Conservation (phyloP, 2,113 vertebrate species). For the Corapipo altera region DNA sequence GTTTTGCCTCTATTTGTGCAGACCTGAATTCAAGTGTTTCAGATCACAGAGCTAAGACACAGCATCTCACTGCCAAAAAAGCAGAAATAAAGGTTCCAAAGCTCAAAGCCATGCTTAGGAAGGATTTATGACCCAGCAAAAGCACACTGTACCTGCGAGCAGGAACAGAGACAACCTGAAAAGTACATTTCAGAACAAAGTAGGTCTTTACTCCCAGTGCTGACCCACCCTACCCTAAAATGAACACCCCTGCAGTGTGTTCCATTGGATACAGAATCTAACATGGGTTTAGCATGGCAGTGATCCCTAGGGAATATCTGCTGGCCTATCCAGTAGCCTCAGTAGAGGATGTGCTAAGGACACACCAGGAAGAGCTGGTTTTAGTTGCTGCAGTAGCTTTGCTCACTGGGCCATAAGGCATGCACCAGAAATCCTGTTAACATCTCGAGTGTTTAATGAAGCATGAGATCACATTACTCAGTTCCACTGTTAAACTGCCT, state of each 20-base stretch:
- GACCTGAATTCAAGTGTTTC: neutral
- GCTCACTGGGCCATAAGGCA: neutral
- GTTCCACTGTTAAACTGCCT: neutral
- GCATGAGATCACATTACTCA: neutral
- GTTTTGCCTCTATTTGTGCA: neutral
- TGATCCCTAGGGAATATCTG: rapidly evolving
- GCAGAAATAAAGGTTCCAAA: neutral
- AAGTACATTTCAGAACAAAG: neutral
- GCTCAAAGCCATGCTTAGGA: neutral
- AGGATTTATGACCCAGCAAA: neutral
- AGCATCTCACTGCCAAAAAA: neutral
- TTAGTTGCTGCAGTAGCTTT: neutral
- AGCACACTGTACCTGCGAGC: rapidly evolving
- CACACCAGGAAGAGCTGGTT: rapidly evolving
- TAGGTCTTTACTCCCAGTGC: neutral
- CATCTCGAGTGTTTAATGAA: neutral
- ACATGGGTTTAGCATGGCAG: rapidly evolving
- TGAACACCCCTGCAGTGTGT: neutral
- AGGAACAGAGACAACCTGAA: neutral
- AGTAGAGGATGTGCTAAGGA: neutral
- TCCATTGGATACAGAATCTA: too few species aligned
- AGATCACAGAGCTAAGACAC: neutral
- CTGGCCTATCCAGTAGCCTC: neutral
- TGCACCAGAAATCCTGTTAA: neutral
- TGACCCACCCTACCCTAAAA: neutral